Evolutionary conservation across 2,888 invertebrate genomes (phyloP).

Genomic region (Tipula confusa): DNA sequence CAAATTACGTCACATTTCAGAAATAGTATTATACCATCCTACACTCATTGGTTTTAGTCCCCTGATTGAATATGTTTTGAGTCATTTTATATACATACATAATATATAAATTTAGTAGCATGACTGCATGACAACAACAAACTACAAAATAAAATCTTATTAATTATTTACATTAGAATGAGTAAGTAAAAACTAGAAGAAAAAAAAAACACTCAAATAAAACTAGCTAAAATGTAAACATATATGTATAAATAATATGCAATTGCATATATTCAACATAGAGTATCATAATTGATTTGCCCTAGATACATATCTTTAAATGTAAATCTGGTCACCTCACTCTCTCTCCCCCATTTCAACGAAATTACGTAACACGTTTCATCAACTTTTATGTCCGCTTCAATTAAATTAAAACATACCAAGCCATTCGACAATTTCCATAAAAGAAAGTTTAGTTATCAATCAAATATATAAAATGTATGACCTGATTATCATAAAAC

Average conservation of each 20-base stretch:
- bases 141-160: neutral
- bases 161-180: neutral
- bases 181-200: neutral
- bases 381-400: constrained; percentile 12
- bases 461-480: neutral
- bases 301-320: neutral
- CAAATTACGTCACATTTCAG: too few relatives aligned
- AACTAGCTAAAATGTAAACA: too few relatives aligned
- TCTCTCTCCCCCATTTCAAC: neutral
- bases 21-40: neutral
- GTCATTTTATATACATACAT: neutral
- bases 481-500: neutral
- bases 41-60: neutral
- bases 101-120: neutral
- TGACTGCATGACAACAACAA: neutral
- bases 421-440: neutral
- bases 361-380: neutral
- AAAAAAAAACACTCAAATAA: neutral
- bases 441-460: constrained; percentile 1
- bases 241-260: too few relatives aligned
- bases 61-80: neutral
- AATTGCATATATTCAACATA: neutral
- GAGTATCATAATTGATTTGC: neutral
- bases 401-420: neutral
- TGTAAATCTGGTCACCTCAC: neutral